Base-by-base conservation (phyloP, 2,797 vertebrate genomes). In the Leontopithecus rosalia region DNA sequence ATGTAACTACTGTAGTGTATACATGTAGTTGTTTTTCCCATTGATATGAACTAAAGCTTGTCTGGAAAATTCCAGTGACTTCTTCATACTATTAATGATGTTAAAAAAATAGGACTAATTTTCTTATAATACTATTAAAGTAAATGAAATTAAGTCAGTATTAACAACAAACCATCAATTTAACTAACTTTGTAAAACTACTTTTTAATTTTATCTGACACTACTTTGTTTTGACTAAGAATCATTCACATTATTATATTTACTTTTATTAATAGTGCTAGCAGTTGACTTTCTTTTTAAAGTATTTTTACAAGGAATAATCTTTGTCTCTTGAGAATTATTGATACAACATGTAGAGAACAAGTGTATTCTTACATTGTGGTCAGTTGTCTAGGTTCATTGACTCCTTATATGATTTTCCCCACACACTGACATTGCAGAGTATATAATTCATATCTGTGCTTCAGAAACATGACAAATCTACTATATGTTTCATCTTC, bases 21-120 rank as follows among this genome's bases (percentile, higher is more conserved):
- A 80, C 50, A 50, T 80, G 26, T 55, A 52, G 48, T 94, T 96
- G 2, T 39, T 93, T 95, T 84, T 30, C 9, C 14, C 15, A 36
- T 82, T 82, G 28, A 46, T 73, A 28, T 76, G 82, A 94, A 91
- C 17, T 86, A 96, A 84, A 90, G 93, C 12, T 26, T 90, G 67
- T 70, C 26, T 92, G 46, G 67, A 94, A 91, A 91, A 84, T 88
- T 88, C 36, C 94, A 46, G 26, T 89, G 30, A 79, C 43, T 28
- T 90, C n/a, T 95, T 94, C 17, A 55, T 90, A 77, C 11, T 84
- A 67, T 82, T 67, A 94, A 50, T 96, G 41, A 79, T 86, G 36
- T 91, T 91, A 94, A 82, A 94, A 79, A 91, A 39, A 57, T 46
- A 94, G 73, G 9, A 5, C 55, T 67, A 93, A 96, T 93, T 97